Percentiles rank a stretch among this genome's conserved stretches.
These are phyloP conservation scores for Taphrorychus bicolor DNA, from an alignment of 2,888 invertebrate genomes.

Conservation along the genomic window DNA sequence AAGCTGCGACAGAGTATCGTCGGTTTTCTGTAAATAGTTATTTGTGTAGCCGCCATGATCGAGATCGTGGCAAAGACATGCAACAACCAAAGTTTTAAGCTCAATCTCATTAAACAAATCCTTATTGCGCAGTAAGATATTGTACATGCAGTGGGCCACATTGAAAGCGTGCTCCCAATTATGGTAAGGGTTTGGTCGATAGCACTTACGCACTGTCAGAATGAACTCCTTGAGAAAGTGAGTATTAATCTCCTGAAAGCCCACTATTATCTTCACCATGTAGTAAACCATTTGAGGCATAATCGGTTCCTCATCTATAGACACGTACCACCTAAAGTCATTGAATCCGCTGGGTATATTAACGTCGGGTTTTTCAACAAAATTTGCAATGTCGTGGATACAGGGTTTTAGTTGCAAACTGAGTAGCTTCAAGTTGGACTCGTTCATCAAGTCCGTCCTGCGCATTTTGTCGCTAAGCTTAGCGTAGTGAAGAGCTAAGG, in stretches of 20 bases:
- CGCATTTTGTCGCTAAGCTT: conserved; percentile 62
- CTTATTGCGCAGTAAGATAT: conserved; percentile 62
- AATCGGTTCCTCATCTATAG: conserved; percentile 60
- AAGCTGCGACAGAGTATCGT: conserved; percentile 64
- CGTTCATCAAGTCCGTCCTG: conserved; percentile 52
- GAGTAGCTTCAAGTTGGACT: conserved; percentile 58
- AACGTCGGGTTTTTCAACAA: conserved; percentile 59
- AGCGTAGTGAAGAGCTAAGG: conserved; percentile 66
- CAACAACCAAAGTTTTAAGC: conserved; percentile 63
- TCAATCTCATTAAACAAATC: conserved; percentile 45
- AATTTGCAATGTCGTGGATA: conserved; percentile 61
- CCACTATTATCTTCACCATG: conserved; percentile 64
- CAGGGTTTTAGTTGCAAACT: conserved; percentile 64
- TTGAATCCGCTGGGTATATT: conserved; percentile 61
- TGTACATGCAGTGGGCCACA: conserved; percentile 68
- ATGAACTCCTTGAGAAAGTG: conserved; percentile 60
- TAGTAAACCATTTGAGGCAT: conserved; percentile 64
- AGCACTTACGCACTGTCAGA: conserved; percentile 61
- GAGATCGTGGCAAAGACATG: conserved; percentile 68
- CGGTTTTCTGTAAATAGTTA: conserved; percentile 65
- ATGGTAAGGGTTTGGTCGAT: conserved; percentile 67
- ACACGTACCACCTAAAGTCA: conserved; percentile 65
- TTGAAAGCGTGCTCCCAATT: conserved; percentile 71
- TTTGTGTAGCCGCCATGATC: conserved; percentile 71
- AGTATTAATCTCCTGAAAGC: conserved; percentile 58